A percentile compares a stretch with the other conserved stretches of the same genome.
Evolutionary conservation across 2,888 invertebrate genomes (phyloP).

Genomic region (Dusona sp.): DNA sequence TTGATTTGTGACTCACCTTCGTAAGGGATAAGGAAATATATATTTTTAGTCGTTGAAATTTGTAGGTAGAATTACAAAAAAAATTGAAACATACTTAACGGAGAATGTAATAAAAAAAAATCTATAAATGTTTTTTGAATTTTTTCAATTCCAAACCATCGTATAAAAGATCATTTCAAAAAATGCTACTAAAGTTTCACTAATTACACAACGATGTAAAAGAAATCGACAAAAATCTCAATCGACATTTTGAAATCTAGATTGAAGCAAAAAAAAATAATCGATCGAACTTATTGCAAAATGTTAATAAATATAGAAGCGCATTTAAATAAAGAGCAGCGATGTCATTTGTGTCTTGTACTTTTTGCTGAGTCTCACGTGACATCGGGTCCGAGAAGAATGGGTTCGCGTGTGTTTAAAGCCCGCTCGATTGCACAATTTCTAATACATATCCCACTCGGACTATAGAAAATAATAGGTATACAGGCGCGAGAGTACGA

Average conservation of each 20-base stretch:
- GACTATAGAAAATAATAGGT: conserved; percentile 58
- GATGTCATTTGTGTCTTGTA: neutral
- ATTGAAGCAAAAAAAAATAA: neutral
- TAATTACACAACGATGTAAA: neutral
- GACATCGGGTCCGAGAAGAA: conserved; percentile 39
- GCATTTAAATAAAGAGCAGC: conserved; percentile 7
- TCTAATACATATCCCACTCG: conserved; percentile 53
- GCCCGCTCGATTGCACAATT: conserved; percentile 54
- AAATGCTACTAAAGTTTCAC: neutral
- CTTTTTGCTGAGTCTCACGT: conserved; percentile 9
- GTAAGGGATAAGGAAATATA: neutral
- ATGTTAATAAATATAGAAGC: conserved; percentile 11
- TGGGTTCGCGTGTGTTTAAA: conserved; percentile 55
- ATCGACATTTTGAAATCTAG: neutral
- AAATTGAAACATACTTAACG: neutral
- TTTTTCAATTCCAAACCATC: neutral
- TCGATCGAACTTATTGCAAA: neutral
- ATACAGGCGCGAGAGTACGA: conserved; percentile 66
- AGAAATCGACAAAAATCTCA: neutral
- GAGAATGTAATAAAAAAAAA: neutral
- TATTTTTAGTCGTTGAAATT: neutral
- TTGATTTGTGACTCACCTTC: neutral
- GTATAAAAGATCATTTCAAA: neutral
- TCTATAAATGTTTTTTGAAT: neutral
- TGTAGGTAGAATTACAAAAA: no score